Evolutionary conservation across 2,113 vertebrate genomes (phyloP), one percentile per base, ranked within the genome.

Genomic region (Conger conger): DNA sequence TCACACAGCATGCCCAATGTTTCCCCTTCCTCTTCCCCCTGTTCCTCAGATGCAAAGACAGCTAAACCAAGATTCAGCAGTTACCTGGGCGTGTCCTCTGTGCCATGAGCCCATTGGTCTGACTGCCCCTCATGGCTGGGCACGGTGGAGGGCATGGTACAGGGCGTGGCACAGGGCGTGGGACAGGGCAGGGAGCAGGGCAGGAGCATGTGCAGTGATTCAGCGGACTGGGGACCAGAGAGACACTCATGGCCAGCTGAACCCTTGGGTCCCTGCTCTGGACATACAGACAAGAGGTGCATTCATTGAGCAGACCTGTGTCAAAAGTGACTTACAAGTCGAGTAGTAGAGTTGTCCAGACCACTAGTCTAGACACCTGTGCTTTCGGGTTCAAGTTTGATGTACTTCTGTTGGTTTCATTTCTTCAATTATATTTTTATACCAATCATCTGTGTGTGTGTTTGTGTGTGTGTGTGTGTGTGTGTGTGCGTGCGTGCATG

Each of bases 51-150:
- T 63, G 3, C 20, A 63, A 63, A 63, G 20, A 27, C 20, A 3
- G 23, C 18, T 27, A 0, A 27, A 20, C 57, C 9, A 9, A 27
- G 57, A 3, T 27, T 3, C 20, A 63, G 17, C 20, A 40, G n/a
- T 37, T n/a, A 86, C 84, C 84, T 86, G 63, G 80, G 68, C 13
- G 30, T 38, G 35, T 54, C 68, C 23, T 53, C 63, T 76, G 42
- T 30, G 68, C 35, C 23, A 1, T 8, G 57, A 17, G 17, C 8
- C 60, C 38, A 20, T 40, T 36, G 84, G 50, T 85, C 78, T 2
- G 38, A 7, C 57, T 80, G 54, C 30, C 63, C 38, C 38, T 76
- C 79, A 36, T 11, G 18, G 30, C 38, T 53, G 57, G 38, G 40
- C 38, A 9, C 17, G 57, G 82, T 2, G 3, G 27, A 0, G 37